These are phyloP conservation scores for Bellardia bayeri DNA, from an alignment of 2,888 invertebrate genomes.

Conservation along the genomic window DNA sequence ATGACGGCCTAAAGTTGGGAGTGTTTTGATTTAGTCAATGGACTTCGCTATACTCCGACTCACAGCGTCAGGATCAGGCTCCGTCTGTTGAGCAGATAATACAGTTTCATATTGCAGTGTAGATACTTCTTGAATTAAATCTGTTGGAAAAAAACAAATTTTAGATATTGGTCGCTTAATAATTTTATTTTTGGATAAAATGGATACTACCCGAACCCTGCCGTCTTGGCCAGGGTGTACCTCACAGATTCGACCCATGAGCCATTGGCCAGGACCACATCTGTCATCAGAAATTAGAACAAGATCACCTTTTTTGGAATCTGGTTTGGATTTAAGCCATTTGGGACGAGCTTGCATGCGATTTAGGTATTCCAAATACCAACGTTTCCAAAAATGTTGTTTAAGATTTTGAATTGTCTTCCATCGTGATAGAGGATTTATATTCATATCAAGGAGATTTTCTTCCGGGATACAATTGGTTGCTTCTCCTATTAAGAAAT, in stretches of 20 bases:
- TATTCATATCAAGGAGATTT: conserved; percentile 23
- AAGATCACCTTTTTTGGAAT: conserved; percentile 11
- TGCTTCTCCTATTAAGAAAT: too few species aligned
- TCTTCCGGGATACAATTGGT: conserved; percentile 42
- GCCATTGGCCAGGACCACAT: too few species aligned
- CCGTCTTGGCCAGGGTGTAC: too few species aligned
- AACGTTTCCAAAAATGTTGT: not conserved
- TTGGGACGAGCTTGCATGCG: conserved; percentile 25
- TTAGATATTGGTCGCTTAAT: too few species aligned
- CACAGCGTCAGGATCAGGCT: conserved; percentile 22
- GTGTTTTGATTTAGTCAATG: not conserved
- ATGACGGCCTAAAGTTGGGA: too few species aligned
- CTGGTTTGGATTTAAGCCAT: conserved; percentile 17
- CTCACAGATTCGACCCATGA: too few species aligned
- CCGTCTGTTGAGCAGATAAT: conserved; percentile 1
- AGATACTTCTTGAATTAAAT: too few species aligned
- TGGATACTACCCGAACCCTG: too few species aligned
- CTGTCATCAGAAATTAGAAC: not conserved
- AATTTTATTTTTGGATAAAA: too few species aligned
- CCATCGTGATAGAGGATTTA: conserved; percentile 3
- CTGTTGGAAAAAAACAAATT: too few species aligned
- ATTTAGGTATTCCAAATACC: conserved; percentile 4
- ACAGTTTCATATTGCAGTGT: too few species aligned
- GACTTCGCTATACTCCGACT: conserved; percentile 3
- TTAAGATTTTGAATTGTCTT: too few species aligned